phyloP scores from a whole-genome alignment of 1,140 invertebrate genomes.

The Orius insidiosus region DNA sequence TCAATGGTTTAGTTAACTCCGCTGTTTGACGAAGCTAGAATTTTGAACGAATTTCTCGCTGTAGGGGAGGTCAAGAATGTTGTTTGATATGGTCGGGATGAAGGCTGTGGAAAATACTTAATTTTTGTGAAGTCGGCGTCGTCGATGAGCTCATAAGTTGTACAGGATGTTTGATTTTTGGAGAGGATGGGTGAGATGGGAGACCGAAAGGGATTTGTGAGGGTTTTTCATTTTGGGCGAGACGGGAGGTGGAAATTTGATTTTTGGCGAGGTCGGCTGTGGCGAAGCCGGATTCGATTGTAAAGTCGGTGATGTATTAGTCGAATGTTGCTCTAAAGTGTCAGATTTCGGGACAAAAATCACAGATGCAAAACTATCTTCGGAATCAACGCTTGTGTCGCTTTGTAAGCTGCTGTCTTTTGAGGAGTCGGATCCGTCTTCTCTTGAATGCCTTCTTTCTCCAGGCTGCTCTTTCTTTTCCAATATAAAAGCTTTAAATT shows the following conservation, averaged over 20 bases:
- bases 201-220: constrained; percentile 17
- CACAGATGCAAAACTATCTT: constrained; percentile 80
- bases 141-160: constrained; percentile 22
- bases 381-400: constrained; percentile 81
- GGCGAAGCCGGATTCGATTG: constrained; percentile 28
- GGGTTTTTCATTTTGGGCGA: constrained; percentile 20
- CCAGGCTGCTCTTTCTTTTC: constrained; percentile 24
- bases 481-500: constrained; percentile 23
- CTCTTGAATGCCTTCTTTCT: constrained; percentile 47
- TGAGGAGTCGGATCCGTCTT: constrained; percentile 77
- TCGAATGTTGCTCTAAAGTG: constrained; percentile 32
- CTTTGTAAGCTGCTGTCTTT: constrained; percentile 84
- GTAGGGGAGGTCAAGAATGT: constrained; percentile 17
- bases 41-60: constrained; percentile 13
- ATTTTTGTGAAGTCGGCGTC: constrained; percentile 38
- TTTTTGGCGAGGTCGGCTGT: constrained; percentile 38
- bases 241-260: constrained; percentile 28
- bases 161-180: constrained; percentile 29
- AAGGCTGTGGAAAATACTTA: constrained; percentile 35
- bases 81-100: constrained; percentile 24
- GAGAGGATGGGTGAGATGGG: constrained; percentile 50
- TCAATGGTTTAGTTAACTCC: neutral
- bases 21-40: constrained; percentile 15
- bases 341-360: constrained; percentile 65
- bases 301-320: constrained; percentile 27